Conservation (phyloP, 2,113 vertebrate species). For the Cephalopholis sonnerati region DNA sequence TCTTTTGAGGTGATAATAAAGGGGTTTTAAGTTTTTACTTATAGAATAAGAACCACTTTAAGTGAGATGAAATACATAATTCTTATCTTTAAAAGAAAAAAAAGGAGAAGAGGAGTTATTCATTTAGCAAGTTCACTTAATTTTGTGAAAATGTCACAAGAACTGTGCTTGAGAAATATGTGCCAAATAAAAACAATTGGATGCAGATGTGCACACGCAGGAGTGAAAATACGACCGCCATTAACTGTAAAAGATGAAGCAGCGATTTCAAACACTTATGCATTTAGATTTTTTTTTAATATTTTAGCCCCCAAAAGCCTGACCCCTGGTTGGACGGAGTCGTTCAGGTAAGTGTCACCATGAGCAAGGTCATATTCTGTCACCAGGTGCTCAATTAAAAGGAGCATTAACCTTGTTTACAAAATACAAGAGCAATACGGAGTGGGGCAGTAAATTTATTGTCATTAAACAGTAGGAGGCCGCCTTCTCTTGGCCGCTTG, state of each 20-base stretch:
- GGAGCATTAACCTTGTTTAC: conserved; percentile 97
- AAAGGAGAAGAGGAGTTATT: conserved; percentile 1
- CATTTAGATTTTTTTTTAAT: not conserved
- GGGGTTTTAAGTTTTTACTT: conserved; percentile 81
- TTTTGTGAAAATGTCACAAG: not conserved
- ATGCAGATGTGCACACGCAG: not conserved
- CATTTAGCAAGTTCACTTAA: not conserved
- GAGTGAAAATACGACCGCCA: not conserved
- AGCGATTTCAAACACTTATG: not conserved
- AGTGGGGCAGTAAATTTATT: conserved; percentile 93
- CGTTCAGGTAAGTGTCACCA: conserved; percentile 70
- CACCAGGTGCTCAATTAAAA: conserved; percentile 95
- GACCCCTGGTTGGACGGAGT: conserved; percentile 17
- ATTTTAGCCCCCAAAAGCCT: not conserved
- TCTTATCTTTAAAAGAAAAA: not conserved
- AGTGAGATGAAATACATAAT: conserved; percentile 65
- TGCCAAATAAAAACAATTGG: conserved; percentile 3
- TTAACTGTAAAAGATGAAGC: conserved; percentile 4
- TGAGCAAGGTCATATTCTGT: conserved; percentile 90
- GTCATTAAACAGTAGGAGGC: conserved; percentile 95
- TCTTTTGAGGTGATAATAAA: conserved; percentile 85
- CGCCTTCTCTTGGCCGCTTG: conserved; percentile 88
- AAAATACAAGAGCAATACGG: conserved; percentile 93
- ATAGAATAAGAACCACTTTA: conserved; percentile 62
- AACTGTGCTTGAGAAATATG: not conserved